These are phyloP conservation scores for Oenanthe melanoleuca DNA, from an alignment of 2,113 vertebrate species.

Conservation along the genomic window DNA sequence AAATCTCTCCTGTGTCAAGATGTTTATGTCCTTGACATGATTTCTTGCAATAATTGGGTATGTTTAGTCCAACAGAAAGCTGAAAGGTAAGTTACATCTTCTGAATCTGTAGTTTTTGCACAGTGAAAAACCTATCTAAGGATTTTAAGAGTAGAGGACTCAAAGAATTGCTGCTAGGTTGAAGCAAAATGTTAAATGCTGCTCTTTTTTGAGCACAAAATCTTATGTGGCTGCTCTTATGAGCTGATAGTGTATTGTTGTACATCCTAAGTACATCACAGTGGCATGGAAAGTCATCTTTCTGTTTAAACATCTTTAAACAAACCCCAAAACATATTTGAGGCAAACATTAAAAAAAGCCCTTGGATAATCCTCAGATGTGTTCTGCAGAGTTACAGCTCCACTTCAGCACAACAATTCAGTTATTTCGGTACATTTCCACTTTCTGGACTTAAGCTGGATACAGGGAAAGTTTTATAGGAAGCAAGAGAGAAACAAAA, in stretches of 20 bases:
- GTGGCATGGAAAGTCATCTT: not conserved
- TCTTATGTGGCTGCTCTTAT: not conserved
- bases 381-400: not conserved
- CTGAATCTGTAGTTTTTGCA: not conserved
- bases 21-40: not conserved
- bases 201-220: not conserved
- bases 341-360: not conserved
- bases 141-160: not conserved
- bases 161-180: not conserved
- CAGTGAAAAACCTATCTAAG: not conserved
- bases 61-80: not conserved
- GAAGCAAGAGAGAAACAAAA: not conserved
- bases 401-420: not conserved
- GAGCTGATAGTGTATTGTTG: not conserved
- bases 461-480: not conserved
- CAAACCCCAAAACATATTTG: not conserved
- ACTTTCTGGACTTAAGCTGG: not conserved
- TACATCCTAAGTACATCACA: not conserved
- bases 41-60: not conserved
- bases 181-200: not conserved
- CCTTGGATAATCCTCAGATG: not conserved
- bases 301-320: not conserved
- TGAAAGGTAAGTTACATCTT: not conserved
- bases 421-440: not conserved
- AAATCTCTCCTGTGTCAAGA: not conserved